These are phyloP conservation scores for Lanistes nyassanus DNA, from an alignment of 1,140 invertebrate species.

Conservation along the genomic window DNA sequence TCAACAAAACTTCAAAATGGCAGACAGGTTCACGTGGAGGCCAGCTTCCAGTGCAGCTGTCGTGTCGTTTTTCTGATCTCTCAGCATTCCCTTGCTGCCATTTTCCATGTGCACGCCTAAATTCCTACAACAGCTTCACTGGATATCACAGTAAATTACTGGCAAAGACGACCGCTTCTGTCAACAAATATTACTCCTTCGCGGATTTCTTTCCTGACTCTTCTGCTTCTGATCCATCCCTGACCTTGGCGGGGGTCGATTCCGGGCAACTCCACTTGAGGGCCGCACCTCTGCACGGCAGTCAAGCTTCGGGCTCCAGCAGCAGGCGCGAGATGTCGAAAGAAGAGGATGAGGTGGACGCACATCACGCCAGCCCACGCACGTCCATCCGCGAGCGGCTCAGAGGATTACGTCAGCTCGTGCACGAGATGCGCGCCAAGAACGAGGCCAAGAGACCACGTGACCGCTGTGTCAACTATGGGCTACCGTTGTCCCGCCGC, in stretches of 20 bases:
- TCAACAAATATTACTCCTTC: not conserved
- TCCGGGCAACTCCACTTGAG: not conserved
- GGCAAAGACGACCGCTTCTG: too few relatives aligned
- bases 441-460: conserved; percentile 41
- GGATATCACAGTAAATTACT: not conserved
- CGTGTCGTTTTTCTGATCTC: conserved; percentile 15
- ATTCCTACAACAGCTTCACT: conserved; percentile 28
- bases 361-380: conserved; percentile 18
- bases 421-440: conserved; percentile 39
- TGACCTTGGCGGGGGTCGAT: too few relatives aligned
- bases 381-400: conserved; percentile 35
- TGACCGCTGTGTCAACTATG: conserved; percentile 49
- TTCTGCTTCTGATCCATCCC: not conserved
- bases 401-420: conserved; percentile 39
- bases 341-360: conserved; percentile 13
- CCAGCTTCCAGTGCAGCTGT: too few relatives aligned
- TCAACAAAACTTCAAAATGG: not conserved
- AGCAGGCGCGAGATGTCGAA: not conserved
- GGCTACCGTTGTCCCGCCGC: conserved; percentile 34
- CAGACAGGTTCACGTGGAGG: too few relatives aligned
- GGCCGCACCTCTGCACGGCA: not conserved
- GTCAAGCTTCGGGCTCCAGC: not conserved
- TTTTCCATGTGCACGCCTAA: conserved; percentile 30
- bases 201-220: not conserved
- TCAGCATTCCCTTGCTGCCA: conserved; percentile 16